Evolutionary conservation across 2,797 vertebrate genomes (phyloP).

Genomic region (Clarias fuscus): DNA sequence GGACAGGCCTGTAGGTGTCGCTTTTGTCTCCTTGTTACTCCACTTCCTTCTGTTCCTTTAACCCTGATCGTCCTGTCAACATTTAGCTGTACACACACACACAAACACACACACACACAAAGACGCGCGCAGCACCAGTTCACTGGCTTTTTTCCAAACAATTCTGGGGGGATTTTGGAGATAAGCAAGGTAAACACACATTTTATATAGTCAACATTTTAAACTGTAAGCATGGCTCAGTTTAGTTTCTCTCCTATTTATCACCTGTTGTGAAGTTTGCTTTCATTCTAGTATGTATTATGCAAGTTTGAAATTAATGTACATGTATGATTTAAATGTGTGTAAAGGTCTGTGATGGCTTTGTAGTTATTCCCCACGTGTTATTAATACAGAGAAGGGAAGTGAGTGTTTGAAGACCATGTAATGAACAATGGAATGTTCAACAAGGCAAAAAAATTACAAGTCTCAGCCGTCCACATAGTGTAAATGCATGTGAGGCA

Average conservation of each 20-base stretch:
- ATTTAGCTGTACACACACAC: background rate
- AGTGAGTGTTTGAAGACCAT: no score
- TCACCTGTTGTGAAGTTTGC: background rate
- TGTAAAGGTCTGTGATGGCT: background rate
- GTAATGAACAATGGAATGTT: background rate
- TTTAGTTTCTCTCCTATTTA: background rate
- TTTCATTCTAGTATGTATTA: background rate
- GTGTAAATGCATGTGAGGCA: background rate
- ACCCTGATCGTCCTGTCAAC: background rate
- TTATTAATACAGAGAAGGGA: background rate
- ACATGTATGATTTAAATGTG: slow-evolving; percentile 7
- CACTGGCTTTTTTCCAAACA: background rate
- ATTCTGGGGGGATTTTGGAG: background rate
- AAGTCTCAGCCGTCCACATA: background rate
- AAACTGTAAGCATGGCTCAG: background rate
- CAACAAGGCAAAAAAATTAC: background rate
- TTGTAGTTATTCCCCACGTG: background rate
- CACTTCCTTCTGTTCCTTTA: background rate
- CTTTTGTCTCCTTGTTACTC: background rate
- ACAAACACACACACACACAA: background rate
- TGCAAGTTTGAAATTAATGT: background rate
- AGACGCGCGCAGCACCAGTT: background rate
- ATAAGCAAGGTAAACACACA: slow-evolving; percentile 9
- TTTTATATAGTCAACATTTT: background rate
- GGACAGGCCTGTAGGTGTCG: slow-evolving; percentile 8